A percentile compares a stretch with the other conserved stretches of the same genome.
Conservation (phyloP, 2,113 vertebrate genomes). For the Noturus placidus region DNA sequence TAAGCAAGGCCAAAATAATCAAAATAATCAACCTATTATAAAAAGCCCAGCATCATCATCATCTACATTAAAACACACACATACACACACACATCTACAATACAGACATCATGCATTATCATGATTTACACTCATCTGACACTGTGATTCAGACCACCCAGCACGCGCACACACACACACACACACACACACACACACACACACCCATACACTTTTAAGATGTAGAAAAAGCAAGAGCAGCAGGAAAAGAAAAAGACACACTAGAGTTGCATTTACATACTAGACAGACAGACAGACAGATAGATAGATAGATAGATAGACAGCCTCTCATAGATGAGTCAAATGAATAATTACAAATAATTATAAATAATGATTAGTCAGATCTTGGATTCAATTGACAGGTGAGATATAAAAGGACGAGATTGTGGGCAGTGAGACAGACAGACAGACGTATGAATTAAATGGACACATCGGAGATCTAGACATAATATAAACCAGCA, state of each 20-base stretch:
- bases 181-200: conserved; percentile 1
- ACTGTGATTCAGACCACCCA: conserved; percentile 21
- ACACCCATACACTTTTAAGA: neutral
- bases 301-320: neutral
- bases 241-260: neutral
- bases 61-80: conserved; percentile 10
- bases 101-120: conserved; percentile 12
- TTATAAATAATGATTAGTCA: too few species aligned
- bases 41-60: conserved; percentile 8
- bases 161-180: neutral
- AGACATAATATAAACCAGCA: neutral
- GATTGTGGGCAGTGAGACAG: neutral
- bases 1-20: conserved; percentile 19
- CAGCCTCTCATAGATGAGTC: neutral
- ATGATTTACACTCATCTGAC: conserved; percentile 14
- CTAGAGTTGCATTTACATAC: neutral
- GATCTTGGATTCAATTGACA: neutral
- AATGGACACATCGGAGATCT: neutral
- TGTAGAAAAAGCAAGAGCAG: neutral
- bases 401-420: neutral
- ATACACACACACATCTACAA: conserved; percentile 16
- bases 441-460: neutral
- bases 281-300: neutral
- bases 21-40: conserved; percentile 4
- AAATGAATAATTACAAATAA: neutral